A percentile compares a stretch with the other conserved stretches of the same genome.
These are phyloP conservation scores for Tetragonula clypearis DNA, from an alignment of 1,140 invertebrate species.

Conservation along the genomic window DNA sequence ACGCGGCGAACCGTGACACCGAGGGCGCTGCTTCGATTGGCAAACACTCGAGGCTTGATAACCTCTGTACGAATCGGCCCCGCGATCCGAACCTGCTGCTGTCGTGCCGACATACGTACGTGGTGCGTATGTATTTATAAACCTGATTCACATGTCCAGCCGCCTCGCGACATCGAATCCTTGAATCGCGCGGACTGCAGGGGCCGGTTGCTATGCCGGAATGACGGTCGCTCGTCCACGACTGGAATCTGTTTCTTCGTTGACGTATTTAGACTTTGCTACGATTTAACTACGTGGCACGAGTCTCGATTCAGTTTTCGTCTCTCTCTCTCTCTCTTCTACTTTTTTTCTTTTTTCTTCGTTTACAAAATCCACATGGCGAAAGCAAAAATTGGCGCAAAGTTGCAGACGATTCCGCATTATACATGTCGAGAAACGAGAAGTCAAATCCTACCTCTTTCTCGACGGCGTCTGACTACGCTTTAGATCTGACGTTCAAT, in stretches of 20 bases:
- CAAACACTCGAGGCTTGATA: slow-evolving; percentile 14
- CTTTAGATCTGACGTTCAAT: too few species aligned
- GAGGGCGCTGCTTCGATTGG: slow-evolving; percentile 8
- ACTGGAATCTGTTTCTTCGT: background rate
- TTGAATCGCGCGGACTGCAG: background rate
- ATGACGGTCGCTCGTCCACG: background rate
- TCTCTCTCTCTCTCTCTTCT: too few species aligned
- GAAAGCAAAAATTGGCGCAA: too few species aligned
- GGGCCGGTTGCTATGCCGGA: slow-evolving; percentile 38
- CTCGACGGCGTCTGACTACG: too few species aligned
- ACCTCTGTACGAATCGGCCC: slow-evolving; percentile 23
- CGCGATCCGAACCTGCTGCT: background rate
- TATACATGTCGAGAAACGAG: background rate
- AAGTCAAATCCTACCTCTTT: too few species aligned
- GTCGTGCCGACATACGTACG: background rate
- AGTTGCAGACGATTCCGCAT: background rate
- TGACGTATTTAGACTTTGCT: background rate
- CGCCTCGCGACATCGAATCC: slow-evolving; percentile 11
- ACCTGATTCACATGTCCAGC: slow-evolving; percentile 58
- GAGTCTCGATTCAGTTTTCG: background rate
- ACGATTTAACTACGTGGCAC: background rate
- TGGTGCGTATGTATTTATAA: slow-evolving; percentile 46
- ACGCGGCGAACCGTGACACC: slow-evolving; percentile 70
- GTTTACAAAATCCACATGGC: too few species aligned
- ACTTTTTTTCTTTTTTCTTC: too few species aligned